Conservation (phyloP, 2,888 invertebrate species). For the Heliconius sara region DNA sequence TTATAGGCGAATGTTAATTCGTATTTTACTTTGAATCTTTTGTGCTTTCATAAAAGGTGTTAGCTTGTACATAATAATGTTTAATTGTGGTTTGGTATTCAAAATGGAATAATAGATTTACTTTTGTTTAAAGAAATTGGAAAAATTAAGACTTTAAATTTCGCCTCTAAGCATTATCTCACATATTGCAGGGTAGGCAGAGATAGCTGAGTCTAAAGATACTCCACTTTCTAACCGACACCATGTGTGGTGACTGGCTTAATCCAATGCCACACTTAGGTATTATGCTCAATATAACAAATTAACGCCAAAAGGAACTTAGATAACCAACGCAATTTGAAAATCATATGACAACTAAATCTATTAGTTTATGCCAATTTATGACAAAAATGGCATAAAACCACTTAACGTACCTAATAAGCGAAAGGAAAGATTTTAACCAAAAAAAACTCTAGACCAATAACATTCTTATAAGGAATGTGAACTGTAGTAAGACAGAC, state of each 20-base stretch:
- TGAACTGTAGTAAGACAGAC: conserved; percentile 63
- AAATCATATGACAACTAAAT: background rate
- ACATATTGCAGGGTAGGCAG: background rate
- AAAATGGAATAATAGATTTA: background rate
- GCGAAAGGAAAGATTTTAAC: background rate
- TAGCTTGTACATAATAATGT: background rate
- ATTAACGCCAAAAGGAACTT: too few relatives aligned
- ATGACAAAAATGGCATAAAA: background rate
- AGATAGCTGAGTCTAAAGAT: background rate
- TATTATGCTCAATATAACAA: too few relatives aligned
- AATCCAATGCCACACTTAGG: too few relatives aligned
- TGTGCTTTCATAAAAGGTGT: background rate
- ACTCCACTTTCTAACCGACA: background rate
- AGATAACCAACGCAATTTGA: background rate
- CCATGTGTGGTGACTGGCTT: too few relatives aligned
- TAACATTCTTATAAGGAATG: conserved; percentile 51
- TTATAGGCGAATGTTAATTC: conserved; percentile 62
- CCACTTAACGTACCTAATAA: conserved; percentile 22
- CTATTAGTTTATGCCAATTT: background rate
- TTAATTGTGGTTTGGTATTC: background rate
- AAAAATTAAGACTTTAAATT: too few relatives aligned
- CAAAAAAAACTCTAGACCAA: conserved; percentile 47
- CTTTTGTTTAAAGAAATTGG: too few relatives aligned
- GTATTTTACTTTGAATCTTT: conserved; percentile 49
- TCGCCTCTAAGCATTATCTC: too few relatives aligned